Percentiles rank a stretch among this genome's conserved stretches.
Conservation (phyloP, 2,797 vertebrate genomes). For the Acrossocheilus wenchowensis region DNA sequence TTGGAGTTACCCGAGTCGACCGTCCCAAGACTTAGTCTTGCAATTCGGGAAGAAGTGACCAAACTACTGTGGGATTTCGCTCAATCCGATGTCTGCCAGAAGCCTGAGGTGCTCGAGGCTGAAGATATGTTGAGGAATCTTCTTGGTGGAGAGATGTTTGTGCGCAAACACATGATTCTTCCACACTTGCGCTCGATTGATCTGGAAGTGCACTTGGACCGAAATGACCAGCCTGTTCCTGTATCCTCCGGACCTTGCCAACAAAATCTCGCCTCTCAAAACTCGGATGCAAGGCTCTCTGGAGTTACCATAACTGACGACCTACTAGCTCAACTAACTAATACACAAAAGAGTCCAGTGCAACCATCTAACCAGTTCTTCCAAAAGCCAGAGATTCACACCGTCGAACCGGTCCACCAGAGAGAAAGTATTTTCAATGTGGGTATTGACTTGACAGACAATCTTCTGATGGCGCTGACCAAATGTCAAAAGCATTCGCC, state of each 20-base stretch:
- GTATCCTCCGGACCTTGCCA: constrained; percentile 62
- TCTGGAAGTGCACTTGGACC: constrained; percentile 87
- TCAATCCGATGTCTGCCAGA: constrained; percentile 79
- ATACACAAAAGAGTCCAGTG: constrained; percentile 58
- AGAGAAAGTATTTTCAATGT: constrained; percentile 56
- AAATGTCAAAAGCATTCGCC: not conserved
- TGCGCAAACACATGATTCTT: constrained; percentile 89
- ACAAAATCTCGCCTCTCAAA: not conserved
- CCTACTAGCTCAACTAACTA: constrained; percentile 81
- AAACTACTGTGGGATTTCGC: constrained; percentile 77
- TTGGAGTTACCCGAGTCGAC: constrained; percentile 86
- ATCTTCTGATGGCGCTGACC: constrained; percentile 56
- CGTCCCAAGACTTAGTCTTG: constrained; percentile 76
- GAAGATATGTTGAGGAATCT: constrained; percentile 75
- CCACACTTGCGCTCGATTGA: constrained; percentile 92
- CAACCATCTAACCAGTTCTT: not conserved
- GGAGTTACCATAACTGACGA: constrained; percentile 84
- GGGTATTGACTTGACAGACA: constrained; percentile 53
- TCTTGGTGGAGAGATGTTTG: constrained; percentile 86
- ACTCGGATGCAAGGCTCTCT: constrained; percentile 61
- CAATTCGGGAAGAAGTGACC: constrained; percentile 77
- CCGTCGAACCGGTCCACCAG: not conserved
- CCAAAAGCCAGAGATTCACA: not conserved
- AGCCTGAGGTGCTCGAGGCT: constrained; percentile 84
- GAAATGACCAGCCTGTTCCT: constrained; percentile 78